These are phyloP conservation scores for Serranochromis macrocephalus DNA, from an alignment of 2,113 vertebrate genomes.

Conservation along the genomic window DNA sequence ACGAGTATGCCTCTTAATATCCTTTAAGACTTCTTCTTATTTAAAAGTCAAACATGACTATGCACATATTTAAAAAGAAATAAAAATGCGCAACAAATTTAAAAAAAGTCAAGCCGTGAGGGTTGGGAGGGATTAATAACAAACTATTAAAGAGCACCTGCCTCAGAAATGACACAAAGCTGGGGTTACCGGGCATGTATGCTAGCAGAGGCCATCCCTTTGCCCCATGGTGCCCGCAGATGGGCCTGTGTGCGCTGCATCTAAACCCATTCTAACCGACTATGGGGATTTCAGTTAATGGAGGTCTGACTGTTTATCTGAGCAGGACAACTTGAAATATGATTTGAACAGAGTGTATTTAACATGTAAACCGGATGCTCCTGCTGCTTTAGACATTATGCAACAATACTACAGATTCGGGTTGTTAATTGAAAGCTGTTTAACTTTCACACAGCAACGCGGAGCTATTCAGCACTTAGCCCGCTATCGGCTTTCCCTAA, in stretches of 20 bases:
- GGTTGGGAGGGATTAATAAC: neutral
- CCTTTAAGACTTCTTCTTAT: neutral
- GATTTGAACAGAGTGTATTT: accelerated
- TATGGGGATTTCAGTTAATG: neutral
- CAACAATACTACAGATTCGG: neutral
- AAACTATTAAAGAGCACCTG: neutral
- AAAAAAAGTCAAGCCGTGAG: neutral
- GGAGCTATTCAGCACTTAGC: neutral
- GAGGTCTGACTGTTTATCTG: neutral
- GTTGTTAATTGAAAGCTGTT: neutral
- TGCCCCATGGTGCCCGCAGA: neutral
- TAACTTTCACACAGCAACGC: neutral
- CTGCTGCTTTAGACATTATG: neutral
- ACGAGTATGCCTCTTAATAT: neutral
- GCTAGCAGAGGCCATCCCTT: neutral
- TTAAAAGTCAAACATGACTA: neutral
- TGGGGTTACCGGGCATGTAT: neutral
- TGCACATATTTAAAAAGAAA: neutral
- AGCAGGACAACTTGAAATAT: accelerated
- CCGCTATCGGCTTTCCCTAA: neutral
- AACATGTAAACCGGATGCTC: neutral
- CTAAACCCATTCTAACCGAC: neutral
- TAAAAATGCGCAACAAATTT: neutral
- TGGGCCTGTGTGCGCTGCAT: neutral
- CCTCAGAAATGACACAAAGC: neutral